Base-by-base conservation (phyloP, 2,113 vertebrate species). In the Spizaetus ornatus region DNA sequence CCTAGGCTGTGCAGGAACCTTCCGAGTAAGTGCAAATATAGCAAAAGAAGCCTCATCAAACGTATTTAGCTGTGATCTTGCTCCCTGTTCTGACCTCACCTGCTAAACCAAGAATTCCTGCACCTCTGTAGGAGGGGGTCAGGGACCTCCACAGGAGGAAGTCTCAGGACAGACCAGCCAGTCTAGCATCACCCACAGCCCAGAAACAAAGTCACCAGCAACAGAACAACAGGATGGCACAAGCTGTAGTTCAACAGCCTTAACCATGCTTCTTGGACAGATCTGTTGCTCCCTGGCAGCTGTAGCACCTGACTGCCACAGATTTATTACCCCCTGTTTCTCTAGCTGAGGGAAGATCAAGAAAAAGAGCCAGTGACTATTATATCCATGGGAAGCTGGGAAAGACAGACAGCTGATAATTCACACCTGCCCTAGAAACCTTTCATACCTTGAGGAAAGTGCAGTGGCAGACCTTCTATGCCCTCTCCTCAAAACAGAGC, bases 401-500 rank as follows among this genome's bases (percentile, higher is more conserved):
- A 59, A 50, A 88, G 45, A 74, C 3, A 56, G 38, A 32, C 27
- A 84, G 66, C 34, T 48, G 73, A 4, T 72, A 95, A 72, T 63
- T 58, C 72, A n/a, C 47, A 86, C n/a, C 50, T 52, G 61, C 22
- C 65, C 65, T 31, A 42, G 45, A 91, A 95, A 76, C n/a, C 63
- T 59, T 53, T 42, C 74, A 11, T 95, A 95, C 95, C 94, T 95
- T 1, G 0, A 31, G 19, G 21, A 76, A 82, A 61, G 36, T 5
- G 21, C 50, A 65, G 66, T 8, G 9, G 70, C 52, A 95, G 89
- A 62, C 6, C 31, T 95, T 65, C 80, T 95, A 93, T 0, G 1
- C 20, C 32, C 67, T 73, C 71, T 87, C 47, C 86, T 96, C 82
- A 47, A 43, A 71, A 42, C 48, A 77, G 42, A 70, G 90, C 62